Evolutionary conservation across 2,797 vertebrate species (phyloP).

Genomic region (Propithecus deckenii): DNA sequence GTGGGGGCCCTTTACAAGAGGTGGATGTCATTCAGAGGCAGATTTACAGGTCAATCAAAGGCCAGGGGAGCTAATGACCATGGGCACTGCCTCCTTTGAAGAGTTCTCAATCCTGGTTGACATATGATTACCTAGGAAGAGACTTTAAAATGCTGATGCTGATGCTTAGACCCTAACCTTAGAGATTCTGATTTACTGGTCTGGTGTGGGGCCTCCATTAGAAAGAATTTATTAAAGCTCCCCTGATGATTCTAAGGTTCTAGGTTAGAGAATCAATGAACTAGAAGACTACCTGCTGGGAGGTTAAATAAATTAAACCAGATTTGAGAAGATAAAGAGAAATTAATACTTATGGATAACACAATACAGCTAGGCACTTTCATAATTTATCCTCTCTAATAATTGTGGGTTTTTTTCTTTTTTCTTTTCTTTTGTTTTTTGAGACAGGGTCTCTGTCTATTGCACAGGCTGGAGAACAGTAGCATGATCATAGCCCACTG

Average conservation of each 20-base stretch:
- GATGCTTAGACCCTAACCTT: neutral
- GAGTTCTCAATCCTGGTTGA: neutral
- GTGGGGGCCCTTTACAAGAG: neutral
- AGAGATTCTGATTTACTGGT: neutral
- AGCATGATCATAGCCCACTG: neutral
- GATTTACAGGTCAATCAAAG: neutral
- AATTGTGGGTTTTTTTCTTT: neutral
- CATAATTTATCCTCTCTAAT: neutral
- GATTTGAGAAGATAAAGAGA: conserved; percentile 17
- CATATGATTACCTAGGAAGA: neutral
- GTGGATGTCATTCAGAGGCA: neutral
- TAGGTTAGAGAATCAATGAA: neutral
- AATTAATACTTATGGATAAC: neutral
- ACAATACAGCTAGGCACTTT: neutral
- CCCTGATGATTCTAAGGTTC: neutral
- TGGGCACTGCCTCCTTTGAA: neutral
- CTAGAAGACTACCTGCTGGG: neutral
- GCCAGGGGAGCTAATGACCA: neutral
- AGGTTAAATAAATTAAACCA: neutral
- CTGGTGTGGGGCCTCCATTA: neutral
- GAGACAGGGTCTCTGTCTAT: neutral
- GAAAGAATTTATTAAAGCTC: neutral
- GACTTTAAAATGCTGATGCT: neutral
- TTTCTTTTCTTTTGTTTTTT: neutral
- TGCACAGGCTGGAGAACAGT: neutral